Conservation (phyloP, 92 coral and sea anemone genomes). For the Diadumene lineata region DNA sequence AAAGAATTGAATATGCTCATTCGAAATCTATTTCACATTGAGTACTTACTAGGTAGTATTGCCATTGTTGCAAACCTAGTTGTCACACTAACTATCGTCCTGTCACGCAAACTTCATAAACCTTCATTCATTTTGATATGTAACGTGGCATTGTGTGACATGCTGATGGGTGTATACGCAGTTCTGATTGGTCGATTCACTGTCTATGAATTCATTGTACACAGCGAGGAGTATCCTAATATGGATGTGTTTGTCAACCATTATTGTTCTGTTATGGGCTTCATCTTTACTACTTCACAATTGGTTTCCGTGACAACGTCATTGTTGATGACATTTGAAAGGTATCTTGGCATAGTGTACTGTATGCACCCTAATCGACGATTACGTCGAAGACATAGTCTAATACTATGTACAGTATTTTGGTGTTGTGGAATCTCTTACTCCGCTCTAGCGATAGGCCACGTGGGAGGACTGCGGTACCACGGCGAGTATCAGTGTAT, state of each 20-base stretch:
- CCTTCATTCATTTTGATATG: constrained; percentile 55
- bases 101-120: constrained; percentile 36
- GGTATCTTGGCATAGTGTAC: constrained; percentile 43
- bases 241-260: constrained; percentile 49
- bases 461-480: constrained; percentile 55
- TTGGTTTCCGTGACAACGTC: constrained; percentile 49
- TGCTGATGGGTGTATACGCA: constrained; percentile 56
- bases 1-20: constrained; percentile 37
- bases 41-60: constrained; percentile 48
- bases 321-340: constrained; percentile 54
- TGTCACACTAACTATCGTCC: constrained; percentile 27
- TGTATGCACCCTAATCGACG: constrained; percentile 59
- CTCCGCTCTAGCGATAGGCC: constrained; percentile 44
- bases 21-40: constrained; percentile 47
- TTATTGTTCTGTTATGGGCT: constrained; percentile 59
- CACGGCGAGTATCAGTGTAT: constrained; percentile 69
- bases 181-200: constrained; percentile 56
- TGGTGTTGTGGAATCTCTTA: constrained; percentile 46
- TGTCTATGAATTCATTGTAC: constrained; percentile 57
- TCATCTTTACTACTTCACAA: constrained; percentile 56
- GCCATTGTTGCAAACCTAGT: constrained; percentile 34
- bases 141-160: constrained; percentile 59
- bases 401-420: constrained; percentile 18
- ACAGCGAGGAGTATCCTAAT: constrained; percentile 20
- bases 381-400: constrained; percentile 19